A percentile compares a stretch with the other conserved stretches of the same genome.
phyloP scores from a whole-genome alignment of 2,797 vertebrate species.

The Aratinga solstitialis region DNA sequence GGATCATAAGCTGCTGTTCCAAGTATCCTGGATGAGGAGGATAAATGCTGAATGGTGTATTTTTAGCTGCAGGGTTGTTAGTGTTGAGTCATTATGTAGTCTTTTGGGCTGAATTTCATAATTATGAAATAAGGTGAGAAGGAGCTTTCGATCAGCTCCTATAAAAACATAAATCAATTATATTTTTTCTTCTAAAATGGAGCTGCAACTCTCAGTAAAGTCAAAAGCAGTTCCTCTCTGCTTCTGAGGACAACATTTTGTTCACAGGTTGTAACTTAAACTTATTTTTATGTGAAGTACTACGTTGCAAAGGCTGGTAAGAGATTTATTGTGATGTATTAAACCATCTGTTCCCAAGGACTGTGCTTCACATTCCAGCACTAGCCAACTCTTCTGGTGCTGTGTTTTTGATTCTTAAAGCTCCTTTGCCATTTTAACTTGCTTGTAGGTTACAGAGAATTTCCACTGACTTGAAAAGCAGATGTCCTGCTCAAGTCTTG shows the following conservation, averaged over 20 bases:
- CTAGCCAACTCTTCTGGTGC: constrained; percentile 14
- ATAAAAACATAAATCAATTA: background rate
- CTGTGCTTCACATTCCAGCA: constrained; percentile 40
- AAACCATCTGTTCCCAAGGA: constrained; percentile 73
- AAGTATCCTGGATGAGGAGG: background rate
- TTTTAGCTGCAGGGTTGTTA: background rate
- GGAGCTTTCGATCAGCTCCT: background rate
- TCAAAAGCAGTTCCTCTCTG: constrained; percentile 13
- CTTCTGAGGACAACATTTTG: constrained; percentile 31
- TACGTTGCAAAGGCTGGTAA: constrained; percentile 38
- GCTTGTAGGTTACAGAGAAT: background rate
- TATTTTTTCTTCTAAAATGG: background rate
- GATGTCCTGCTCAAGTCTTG: background rate
- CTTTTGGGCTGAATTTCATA: background rate
- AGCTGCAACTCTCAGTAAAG: constrained; percentile 3
- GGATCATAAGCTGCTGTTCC: background rate
- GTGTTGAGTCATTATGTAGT: background rate
- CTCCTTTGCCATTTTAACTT: constrained; percentile 33
- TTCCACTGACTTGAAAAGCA: constrained; percentile 44
- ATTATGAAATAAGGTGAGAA: background rate
- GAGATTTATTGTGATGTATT: constrained; percentile 72
- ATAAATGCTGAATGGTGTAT: background rate
- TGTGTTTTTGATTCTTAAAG: constrained; percentile 29
- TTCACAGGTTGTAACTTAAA: constrained; percentile 57
- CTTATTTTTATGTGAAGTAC: constrained; percentile 64